Evolutionary conservation across 2,888 invertebrate genomes (phyloP).

Genomic region (Macaria notata): DNA sequence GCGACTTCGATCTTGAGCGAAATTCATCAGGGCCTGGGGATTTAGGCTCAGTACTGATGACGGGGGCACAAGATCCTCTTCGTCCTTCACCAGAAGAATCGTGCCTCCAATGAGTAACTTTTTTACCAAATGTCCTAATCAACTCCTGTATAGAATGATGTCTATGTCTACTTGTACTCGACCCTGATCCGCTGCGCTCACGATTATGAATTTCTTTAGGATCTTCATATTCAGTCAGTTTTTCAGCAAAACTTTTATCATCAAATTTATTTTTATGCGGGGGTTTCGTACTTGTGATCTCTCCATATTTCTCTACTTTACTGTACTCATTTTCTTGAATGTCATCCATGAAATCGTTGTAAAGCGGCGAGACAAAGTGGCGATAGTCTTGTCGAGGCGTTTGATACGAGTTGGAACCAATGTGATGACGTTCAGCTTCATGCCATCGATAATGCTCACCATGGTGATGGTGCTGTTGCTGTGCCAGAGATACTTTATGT

Average conservation of each 20-base stretch:
- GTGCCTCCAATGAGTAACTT: conserved; percentile 87
- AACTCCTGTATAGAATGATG: conserved; percentile 90
- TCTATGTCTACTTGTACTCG: conserved; percentile 72
- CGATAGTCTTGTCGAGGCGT: conserved; percentile 65
- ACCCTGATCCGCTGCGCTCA: conserved; percentile 67
- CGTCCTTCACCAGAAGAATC: conserved; percentile 75
- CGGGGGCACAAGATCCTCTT: conserved; percentile 68
- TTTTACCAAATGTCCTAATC: conserved; percentile 88
- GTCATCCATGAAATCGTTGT: conserved; percentile 73
- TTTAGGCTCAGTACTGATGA: conserved; percentile 65
- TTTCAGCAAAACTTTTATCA: conserved; percentile 72
- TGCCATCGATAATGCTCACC: conserved; percentile 54
- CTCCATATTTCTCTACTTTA: conserved; percentile 76
- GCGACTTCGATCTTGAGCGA: conserved; percentile 89
- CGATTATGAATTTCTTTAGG: conserved; percentile 44
- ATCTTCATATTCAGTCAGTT: conserved; percentile 56
- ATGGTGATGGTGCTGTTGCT: conserved; percentile 52
- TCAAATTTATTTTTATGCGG: conserved; percentile 60
- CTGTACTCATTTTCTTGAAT: conserved; percentile 75
- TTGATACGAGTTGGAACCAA: conserved; percentile 56
- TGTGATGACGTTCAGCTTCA: conserved; percentile 62
- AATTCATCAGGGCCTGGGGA: conserved; percentile 84
- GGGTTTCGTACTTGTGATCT: conserved; percentile 67
- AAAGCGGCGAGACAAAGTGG: conserved; percentile 71
- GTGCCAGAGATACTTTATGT: conserved; percentile 44